A percentile compares a stretch with the other conserved stretches of the same genome.
Conservation (phyloP, 1,140 invertebrate species). For the Lutraria rhynchaena region DNA sequence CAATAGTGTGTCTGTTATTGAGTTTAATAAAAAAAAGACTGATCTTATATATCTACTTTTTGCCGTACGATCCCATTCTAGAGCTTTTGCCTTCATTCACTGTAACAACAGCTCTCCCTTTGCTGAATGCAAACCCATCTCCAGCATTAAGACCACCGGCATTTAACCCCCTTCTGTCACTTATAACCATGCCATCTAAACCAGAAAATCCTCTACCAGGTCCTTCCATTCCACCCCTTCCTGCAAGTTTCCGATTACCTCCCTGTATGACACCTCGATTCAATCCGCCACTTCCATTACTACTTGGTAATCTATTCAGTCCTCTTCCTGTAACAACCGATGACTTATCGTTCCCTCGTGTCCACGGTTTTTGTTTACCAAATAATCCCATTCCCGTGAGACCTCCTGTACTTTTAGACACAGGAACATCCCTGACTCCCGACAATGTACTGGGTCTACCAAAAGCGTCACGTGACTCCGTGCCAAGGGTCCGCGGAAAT, state of each 20-base stretch:
- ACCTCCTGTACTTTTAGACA: too few species aligned
- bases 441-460: too few species aligned
- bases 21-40: too few species aligned
- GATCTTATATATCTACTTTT: slow-evolving; percentile 6
- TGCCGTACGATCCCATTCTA: slow-evolving; percentile 21
- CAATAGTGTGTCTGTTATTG: too few species aligned
- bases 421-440: too few species aligned
- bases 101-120: neutral
- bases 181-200: neutral
- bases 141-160: neutral
- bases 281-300: neutral
- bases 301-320: too few species aligned
- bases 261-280: neutral
- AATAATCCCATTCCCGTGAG: too few species aligned
- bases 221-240: neutral
- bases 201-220: neutral
- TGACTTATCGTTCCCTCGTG: too few species aligned
- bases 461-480: too few species aligned
- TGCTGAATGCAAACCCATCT: neutral
- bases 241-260: neutral
- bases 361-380: too few species aligned
- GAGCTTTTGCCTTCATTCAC: neutral
- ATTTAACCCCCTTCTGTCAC: neutral
- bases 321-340: neutral
- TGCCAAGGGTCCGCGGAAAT: too few species aligned